Evolutionary conservation across 2,797 vertebrate genomes (phyloP), one percentile per base, ranked within the genome.

Genomic region (Babyrousa celebensis): DNA sequence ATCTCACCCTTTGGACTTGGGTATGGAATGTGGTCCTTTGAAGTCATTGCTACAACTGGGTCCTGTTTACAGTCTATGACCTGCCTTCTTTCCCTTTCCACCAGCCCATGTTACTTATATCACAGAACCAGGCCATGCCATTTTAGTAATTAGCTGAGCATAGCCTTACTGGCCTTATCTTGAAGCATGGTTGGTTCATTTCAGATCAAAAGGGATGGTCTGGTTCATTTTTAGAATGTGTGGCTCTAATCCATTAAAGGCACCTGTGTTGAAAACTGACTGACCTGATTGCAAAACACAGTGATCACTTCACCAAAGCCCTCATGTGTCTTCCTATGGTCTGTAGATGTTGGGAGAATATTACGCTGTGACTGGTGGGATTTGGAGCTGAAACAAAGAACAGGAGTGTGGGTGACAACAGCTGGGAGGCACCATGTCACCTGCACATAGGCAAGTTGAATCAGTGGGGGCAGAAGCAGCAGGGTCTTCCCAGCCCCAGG

Each of bases 241-340:
- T 85, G 75, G 65, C 29, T 95, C 84, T 67, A 72, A 71, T 32
- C 72, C 89, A 67, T 82, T 68, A 80, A 65, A 74, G 36, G 75
- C 17, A 83, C 89, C 70, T 89, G 67, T 80, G 83, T 17, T 91
- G 72, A 83, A 93, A 91, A 95, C 85, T 85, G 48, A 40, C 27
- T 10, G 20, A 27, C 71, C 60, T 92, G 63, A 8, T 1, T 52
- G 16, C 82, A n/a, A 60, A 96, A 72, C 77, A 32, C 70, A 95
- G 25, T n/a, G 32, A 65, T 78, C 85, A 60, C 6, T 63, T 75
- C 63, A 15, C 58, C 40, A 62, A 56, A 89, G 56, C 68, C 78
- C 80, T 70, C 68, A 40, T 18, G 1, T 80, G 27, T 67, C 65
- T 96, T 89, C 78, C 83, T 12, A 2, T 82, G 12, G n/a, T 89